A percentile compares a stretch with the other conserved stretches of the same genome.
phyloP scores from a whole-genome alignment of 2,888 invertebrate species.

The Anorthoa munda region DNA sequence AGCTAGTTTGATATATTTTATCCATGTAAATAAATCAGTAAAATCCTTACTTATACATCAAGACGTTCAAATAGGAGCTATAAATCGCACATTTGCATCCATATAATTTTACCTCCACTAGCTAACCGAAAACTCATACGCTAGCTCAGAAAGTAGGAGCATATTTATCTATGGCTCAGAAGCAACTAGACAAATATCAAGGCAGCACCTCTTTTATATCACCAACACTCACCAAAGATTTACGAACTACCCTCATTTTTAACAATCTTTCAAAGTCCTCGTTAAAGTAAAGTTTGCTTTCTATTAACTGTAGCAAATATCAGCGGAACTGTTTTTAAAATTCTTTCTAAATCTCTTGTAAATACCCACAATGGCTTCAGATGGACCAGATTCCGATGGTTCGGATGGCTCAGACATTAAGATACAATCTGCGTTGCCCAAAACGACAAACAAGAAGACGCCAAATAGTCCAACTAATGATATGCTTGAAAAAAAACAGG shows the following conservation, averaged over 20 bases:
- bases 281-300: conserved; percentile 65
- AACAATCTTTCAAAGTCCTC: conserved; percentile 41
- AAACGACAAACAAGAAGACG: conserved; percentile 64
- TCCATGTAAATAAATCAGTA: too few species aligned
- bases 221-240: neutral
- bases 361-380: conserved; percentile 64
- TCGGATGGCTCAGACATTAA: conserved; percentile 74
- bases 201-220: conserved; percentile 11
- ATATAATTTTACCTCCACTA: neutral
- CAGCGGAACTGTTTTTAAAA: neutral
- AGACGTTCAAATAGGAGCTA: neutral
- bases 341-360: neutral
- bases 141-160: neutral
- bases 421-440: conserved; percentile 65
- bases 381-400: conserved; percentile 69
- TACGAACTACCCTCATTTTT: conserved; percentile 52
- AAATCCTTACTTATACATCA: neutral
- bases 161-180: too few species aligned
- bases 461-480: conserved; percentile 43
- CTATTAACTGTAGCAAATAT: conserved; percentile 8
- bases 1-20: too few species aligned
- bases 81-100: neutral
- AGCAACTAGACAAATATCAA: neutral
- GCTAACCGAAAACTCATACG: neutral
- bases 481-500: conserved; percentile 29